Conservation (phyloP, 1,140 invertebrate species). For the Drosophila santomea region DNA sequence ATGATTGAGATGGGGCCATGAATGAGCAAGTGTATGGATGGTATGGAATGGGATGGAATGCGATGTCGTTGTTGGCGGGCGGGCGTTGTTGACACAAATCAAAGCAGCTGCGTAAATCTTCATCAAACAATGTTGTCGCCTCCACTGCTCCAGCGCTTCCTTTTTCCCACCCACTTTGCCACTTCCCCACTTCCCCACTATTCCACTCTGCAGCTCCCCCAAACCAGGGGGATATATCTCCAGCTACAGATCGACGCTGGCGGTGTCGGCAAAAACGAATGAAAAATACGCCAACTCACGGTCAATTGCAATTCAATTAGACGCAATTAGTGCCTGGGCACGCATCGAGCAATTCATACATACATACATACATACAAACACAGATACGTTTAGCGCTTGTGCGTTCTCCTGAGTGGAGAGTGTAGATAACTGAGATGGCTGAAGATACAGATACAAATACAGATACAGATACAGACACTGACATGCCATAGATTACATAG, state of each 20-base stretch:
- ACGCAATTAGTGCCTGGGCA: conserved; percentile 76
- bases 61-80: conserved; percentile 27
- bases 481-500: conserved; percentile 78
- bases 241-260: conserved; percentile 21
- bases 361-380: conserved; percentile 8
- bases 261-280: conserved; percentile 59
- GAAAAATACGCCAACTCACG: conserved; percentile 81
- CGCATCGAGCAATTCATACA: conserved; percentile 59
- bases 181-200: too few relatives aligned
- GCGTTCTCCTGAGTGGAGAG: conserved; percentile 13
- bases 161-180: conserved; percentile 14
- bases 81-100: conserved; percentile 76
- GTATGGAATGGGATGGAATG: conserved; percentile 30
- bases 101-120: conserved; percentile 79
- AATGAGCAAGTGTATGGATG: conserved; percentile 44
- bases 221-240: conserved; percentile 28
- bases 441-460: conserved; percentile 26
- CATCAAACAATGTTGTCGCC: conserved; percentile 57
- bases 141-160: conserved; percentile 12
- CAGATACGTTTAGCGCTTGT: background rate
- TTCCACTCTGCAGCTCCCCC: background rate
- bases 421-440: conserved; percentile 20
- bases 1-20: conserved; percentile 48
- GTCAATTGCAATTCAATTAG: conserved; percentile 83
- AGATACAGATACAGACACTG: conserved; percentile 38